These are phyloP conservation scores for Microplitis manilae DNA, from an alignment of 2,888 invertebrate species.

Conservation along the genomic window DNA sequence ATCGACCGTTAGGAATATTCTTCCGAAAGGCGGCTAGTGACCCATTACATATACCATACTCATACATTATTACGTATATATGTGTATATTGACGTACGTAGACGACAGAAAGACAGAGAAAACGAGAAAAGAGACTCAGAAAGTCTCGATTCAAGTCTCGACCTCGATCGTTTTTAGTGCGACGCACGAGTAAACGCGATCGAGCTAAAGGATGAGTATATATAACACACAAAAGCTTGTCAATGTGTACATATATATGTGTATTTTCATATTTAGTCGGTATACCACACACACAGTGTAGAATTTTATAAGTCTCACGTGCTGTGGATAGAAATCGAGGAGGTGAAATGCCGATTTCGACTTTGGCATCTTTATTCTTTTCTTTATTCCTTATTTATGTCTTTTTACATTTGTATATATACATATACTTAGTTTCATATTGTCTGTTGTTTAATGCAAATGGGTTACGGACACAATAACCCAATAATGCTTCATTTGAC, in stretches of 20 bases:
- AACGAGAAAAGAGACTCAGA: not conserved
- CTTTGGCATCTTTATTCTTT: constrained; percentile 17
- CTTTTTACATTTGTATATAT: not conserved
- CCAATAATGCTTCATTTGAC: constrained; percentile 45
- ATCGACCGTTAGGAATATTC: constrained; percentile 12
- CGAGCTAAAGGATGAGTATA: constrained; percentile 38
- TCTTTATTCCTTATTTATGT: constrained; percentile 18
- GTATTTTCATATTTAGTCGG: not conserved
- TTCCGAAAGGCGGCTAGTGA: constrained; percentile 55
- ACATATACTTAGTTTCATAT: not conserved
- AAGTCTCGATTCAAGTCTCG: constrained; percentile 54
- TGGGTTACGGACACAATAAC: constrained; percentile 45
- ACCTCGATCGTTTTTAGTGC: constrained; percentile 70
- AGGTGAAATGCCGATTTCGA: constrained; percentile 48
- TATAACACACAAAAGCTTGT: constrained; percentile 31
- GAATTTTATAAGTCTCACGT: constrained; percentile 28
- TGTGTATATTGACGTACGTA: not conserved
- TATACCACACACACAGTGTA: constrained; percentile 3
- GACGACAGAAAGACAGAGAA: not conserved
- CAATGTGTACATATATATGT: constrained; percentile 33
- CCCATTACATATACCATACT: not conserved
- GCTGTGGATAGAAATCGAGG: constrained; percentile 20
- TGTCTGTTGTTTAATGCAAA: constrained; percentile 21
- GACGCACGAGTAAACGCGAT: constrained; percentile 43
- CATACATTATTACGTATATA: not conserved